phyloP scores from a whole-genome alignment of 1,140 invertebrate genomes.

The Aphelenchoides avenae region DNA sequence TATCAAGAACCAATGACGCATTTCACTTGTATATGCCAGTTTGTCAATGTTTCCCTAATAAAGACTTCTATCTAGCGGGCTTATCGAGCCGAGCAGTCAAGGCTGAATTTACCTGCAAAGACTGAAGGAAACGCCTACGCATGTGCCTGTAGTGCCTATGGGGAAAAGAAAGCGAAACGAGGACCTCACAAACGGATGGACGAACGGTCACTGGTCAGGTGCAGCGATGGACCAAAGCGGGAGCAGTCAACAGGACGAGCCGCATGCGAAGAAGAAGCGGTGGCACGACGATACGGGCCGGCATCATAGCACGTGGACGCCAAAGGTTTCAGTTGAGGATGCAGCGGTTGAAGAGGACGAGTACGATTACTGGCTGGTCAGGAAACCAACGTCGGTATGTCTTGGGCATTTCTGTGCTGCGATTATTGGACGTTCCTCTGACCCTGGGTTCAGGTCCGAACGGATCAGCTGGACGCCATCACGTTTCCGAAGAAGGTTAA shows the following conservation, averaged over 20 bases:
- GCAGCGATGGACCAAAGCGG: no score
- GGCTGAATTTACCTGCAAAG: not conserved
- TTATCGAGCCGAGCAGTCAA: not conserved
- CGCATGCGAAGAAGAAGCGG: constrained; percentile 1
- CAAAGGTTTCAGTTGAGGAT: constrained; percentile 4
- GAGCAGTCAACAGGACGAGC: constrained; percentile 4
- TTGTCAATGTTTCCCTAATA: not conserved
- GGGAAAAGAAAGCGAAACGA: no score
- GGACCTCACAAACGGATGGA: no score
- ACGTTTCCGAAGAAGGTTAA: constrained; percentile 26
- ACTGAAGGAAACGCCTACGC: not conserved
- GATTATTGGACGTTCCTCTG: constrained; percentile 2
- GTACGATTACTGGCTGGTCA: constrained; percentile 16
- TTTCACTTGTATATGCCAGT: not conserved
- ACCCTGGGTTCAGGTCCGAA: constrained; percentile 24
- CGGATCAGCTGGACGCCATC: constrained; percentile 24
- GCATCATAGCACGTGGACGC: constrained; percentile 3
- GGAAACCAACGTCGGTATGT: constrained; percentile 11
- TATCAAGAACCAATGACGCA: not conserved
- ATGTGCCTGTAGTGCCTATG: no score
- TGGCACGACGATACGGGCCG: not conserved
- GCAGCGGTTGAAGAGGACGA: constrained; percentile 6
- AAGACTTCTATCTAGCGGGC: not conserved
- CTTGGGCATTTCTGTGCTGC: not conserved
- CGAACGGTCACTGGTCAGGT: no score